Conservation (phyloP, 92 coral and sea anemone species). For the Montipora capitata region DNA sequence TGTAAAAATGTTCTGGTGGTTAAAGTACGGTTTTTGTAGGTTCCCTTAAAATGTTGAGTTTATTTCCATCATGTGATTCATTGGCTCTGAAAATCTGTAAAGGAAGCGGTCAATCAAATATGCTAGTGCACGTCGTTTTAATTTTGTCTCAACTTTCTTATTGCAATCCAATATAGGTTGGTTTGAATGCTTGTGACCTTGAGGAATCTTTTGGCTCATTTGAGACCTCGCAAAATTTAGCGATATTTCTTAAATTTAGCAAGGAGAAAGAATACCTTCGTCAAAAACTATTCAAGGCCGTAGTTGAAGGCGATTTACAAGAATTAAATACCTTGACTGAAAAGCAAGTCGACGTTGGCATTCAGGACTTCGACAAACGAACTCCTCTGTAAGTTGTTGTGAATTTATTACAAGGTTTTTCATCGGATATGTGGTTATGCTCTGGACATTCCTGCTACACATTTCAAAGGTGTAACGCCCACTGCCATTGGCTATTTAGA, state of each 20-base stretch:
- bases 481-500: no score
- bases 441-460: no score
- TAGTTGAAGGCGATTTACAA: conserved; percentile 73
- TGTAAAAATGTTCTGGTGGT: no score
- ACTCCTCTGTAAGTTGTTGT: conserved; percentile 88
- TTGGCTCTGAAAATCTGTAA: no score
- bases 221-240: conserved; percentile 30
- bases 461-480: no score
- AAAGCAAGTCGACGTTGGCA: conserved; percentile 65
- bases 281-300: conserved; percentile 79
- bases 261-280: conserved; percentile 43
- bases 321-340: conserved; percentile 71
- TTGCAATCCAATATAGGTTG: conserved; percentile 55
- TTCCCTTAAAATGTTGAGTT: no score
- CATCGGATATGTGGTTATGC: no score
- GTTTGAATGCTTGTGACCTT: conserved; percentile 47
- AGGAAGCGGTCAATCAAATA: no score
- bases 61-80: no score
- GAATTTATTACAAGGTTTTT: no score
- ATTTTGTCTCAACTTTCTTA: neutral
- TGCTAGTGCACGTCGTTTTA: neutral
- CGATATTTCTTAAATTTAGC: neutral
- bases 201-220: conserved; percentile 9
- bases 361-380: conserved; percentile 87
- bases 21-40: no score